Evolutionary conservation across 2,113 vertebrate species (phyloP).

Genomic region (Grantiella picta): DNA sequence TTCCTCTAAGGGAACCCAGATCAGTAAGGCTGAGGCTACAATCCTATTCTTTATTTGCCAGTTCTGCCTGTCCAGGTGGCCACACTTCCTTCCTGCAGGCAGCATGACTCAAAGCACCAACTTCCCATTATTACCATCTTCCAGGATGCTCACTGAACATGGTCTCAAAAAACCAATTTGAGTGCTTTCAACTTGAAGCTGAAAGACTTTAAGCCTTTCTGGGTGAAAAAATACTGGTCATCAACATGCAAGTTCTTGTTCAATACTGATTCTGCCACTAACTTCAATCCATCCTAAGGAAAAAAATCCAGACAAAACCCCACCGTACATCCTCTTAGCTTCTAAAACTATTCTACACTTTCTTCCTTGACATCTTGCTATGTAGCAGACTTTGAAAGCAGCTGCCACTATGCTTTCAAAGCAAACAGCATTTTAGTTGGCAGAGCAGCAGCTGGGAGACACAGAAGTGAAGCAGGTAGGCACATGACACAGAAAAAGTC

Average conservation of each 20-base stretch:
- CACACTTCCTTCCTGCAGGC: neutral
- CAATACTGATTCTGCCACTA: neutral
- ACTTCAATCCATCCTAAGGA: neutral
- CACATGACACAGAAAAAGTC: neutral
- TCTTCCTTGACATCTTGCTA: neutral
- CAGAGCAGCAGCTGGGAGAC: neutral
- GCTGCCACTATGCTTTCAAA: neutral
- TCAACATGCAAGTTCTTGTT: neutral
- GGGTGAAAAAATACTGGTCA: neutral
- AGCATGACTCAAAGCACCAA: neutral
- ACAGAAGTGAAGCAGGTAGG: neutral
- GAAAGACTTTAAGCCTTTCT: neutral
- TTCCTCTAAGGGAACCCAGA: neutral
- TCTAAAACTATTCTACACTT: neutral
- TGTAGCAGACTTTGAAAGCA: neutral
- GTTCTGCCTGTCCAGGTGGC: neutral
- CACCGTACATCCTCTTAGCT: neutral
- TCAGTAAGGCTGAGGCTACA: neutral
- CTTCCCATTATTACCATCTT: neutral
- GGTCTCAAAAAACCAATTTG: neutral
- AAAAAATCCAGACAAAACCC: neutral
- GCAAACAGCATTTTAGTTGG: neutral
- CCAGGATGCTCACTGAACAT: neutral
- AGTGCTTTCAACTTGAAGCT: neutral
- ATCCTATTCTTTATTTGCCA: neutral